These are phyloP conservation scores for Neria commutata DNA, from an alignment of 2,888 invertebrate species.

Conservation along the genomic window DNA sequence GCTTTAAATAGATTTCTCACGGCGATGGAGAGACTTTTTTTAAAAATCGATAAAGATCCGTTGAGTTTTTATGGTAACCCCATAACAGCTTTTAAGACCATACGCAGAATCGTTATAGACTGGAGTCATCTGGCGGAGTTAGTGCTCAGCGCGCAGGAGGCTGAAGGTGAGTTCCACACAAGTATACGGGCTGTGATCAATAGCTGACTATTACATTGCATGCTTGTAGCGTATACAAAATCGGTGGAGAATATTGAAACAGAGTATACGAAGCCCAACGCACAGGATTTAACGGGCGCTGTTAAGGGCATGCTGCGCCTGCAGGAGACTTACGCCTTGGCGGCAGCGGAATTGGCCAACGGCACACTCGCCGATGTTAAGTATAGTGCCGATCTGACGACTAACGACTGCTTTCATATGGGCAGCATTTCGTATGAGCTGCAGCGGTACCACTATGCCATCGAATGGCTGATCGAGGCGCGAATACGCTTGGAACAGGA, in stretches of 20 bases:
- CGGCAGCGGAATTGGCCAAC: constrained; percentile 78
- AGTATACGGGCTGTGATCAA: neutral
- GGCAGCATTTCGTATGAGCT: constrained; percentile 33
- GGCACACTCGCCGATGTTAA: constrained; percentile 79
- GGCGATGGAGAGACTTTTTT: constrained; percentile 15
- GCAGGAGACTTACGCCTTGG: constrained; percentile 86
- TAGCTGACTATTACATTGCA: too few relatives aligned
- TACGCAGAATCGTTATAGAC: constrained; percentile 38
- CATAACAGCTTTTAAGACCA: constrained; percentile 35
- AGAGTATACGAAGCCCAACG: constrained; percentile 46
- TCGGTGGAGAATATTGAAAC: too few relatives aligned
- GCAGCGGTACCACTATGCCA: constrained; percentile 27
- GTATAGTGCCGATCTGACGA: constrained; percentile 57
- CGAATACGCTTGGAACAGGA: neutral
- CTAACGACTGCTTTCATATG: constrained; percentile 42
- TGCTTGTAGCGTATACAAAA: too few relatives aligned
- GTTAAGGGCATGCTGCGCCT: constrained; percentile 86
- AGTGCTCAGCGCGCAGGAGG: constrained; percentile 7
- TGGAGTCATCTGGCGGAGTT: constrained; percentile 40
- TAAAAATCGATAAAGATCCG: constrained; percentile 11
- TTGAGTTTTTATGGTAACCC: constrained; percentile 39
- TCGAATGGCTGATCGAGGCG: constrained; percentile 45
- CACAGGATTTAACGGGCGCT: constrained; percentile 89
- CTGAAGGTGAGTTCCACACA: constrained; percentile 22
- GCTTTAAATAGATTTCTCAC: constrained; percentile 21